Evolutionary conservation across 2,797 vertebrate species (phyloP).

Genomic region (Chanos chanos): DNA sequence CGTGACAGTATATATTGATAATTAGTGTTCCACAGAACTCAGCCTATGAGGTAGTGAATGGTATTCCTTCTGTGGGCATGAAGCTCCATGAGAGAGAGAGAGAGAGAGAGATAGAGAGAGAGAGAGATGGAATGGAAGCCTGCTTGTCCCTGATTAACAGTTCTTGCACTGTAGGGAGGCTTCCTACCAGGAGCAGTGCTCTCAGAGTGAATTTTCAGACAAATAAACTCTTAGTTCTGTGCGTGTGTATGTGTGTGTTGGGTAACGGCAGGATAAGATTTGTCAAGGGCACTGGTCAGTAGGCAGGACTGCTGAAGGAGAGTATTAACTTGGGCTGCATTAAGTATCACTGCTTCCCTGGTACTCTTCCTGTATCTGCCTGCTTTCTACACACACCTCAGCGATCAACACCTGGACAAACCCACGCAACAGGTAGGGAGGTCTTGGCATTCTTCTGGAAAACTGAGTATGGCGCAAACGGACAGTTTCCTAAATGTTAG

Average conservation of each 20-base stretch:
- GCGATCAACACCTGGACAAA: too few species aligned
- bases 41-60: too few species aligned
- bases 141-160: constrained; percentile 25
- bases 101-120: constrained; percentile 20
- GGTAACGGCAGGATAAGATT: constrained; percentile 26
- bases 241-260: background rate
- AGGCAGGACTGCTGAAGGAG: constrained; percentile 16
- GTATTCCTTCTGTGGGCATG: background rate
- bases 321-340: constrained; percentile 8
- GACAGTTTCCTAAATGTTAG: too few species aligned
- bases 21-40: too few species aligned
- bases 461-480: too few species aligned
- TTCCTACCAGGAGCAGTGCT: constrained; percentile 17
- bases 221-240: constrained; percentile 8
- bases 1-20: too few species aligned
- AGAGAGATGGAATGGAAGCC: constrained; percentile 16
- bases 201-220: constrained; percentile 20
- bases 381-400: too few species aligned
- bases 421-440: too few species aligned
- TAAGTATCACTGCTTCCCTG: constrained; percentile 10
- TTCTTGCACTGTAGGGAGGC: constrained; percentile 5
- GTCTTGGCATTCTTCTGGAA: too few species aligned
- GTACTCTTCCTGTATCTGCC: too few species aligned
- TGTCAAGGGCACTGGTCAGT: constrained; percentile 21
- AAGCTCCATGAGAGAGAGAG: background rate